Evolutionary conservation across 2,888 invertebrate species (phyloP).

Genomic region (Agriopis leucophaearia): DNA sequence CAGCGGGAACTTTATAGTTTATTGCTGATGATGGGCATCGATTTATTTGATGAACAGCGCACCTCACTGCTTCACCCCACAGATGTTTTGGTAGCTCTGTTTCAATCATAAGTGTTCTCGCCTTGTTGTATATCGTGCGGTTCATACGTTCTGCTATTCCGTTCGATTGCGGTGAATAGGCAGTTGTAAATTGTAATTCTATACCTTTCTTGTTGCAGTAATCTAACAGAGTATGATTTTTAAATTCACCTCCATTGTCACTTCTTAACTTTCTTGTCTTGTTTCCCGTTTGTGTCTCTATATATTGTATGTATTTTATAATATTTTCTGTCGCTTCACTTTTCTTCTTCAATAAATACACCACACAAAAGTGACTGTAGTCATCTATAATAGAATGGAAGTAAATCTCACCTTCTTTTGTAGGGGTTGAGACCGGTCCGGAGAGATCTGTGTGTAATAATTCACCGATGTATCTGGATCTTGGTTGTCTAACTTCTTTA

Average conservation of each 20-base stretch:
- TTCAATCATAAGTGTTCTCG: background rate
- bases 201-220: background rate
- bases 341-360: background rate
- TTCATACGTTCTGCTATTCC: background rate
- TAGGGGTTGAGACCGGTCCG: background rate
- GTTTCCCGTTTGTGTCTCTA: background rate
- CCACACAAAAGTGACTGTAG: background rate
- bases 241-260: no score
- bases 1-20: background rate
- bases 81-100: conserved; percentile 1
- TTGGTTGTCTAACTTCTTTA: background rate
- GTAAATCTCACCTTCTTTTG: background rate
- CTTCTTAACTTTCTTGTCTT: background rate
- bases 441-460: background rate
- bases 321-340: background rate
- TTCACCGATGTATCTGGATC: background rate
- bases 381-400: background rate
- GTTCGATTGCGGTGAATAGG: background rate
- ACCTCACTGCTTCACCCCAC: conserved; percentile 3
- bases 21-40: background rate
- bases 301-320: background rate
- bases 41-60: background rate
- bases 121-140: background rate
- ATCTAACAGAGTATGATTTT: background rate
- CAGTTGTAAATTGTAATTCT: background rate